These are phyloP conservation scores for Eristalinus aeneus DNA, from an alignment of 2,888 invertebrate genomes.

Conservation along the genomic window DNA sequence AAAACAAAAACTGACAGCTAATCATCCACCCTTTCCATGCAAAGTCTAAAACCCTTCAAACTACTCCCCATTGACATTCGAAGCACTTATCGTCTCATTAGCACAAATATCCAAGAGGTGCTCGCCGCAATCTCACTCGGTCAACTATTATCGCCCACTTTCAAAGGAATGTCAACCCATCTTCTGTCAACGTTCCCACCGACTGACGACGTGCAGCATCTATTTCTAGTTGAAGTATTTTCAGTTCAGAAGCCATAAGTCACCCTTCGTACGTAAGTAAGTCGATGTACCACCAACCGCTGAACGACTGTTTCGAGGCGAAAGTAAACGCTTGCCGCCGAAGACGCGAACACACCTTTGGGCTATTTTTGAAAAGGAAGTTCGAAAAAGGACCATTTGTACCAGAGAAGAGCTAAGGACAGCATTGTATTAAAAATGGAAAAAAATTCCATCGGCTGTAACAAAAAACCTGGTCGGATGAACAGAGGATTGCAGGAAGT, in stretches of 20 bases:
- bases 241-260: slow-evolving; percentile 15
- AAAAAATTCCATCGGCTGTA: no score
- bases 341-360: slow-evolving; percentile 7
- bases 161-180: background rate
- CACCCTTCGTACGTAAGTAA: slow-evolving; percentile 6
- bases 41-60: background rate
- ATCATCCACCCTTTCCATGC: no score
- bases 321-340: slow-evolving; percentile 7
- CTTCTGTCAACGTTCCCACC: background rate
- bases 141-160: background rate
- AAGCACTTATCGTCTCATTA: background rate
- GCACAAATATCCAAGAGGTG: background rate
- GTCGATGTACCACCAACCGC: background rate
- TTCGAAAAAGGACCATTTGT: no score
- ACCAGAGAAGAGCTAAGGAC: no score
- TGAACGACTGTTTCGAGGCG: background rate
- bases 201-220: background rate
- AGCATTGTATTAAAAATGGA: no score
- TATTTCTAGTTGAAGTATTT: slow-evolving; percentile 47
- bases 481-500: no score
- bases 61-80: background rate
- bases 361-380: no score
- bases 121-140: background rate
- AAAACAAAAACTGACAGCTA: no score
- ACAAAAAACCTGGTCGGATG: no score